Evolutionary conservation across 2,888 invertebrate species (phyloP).

Genomic region (Acrocyrtus sp.): DNA sequence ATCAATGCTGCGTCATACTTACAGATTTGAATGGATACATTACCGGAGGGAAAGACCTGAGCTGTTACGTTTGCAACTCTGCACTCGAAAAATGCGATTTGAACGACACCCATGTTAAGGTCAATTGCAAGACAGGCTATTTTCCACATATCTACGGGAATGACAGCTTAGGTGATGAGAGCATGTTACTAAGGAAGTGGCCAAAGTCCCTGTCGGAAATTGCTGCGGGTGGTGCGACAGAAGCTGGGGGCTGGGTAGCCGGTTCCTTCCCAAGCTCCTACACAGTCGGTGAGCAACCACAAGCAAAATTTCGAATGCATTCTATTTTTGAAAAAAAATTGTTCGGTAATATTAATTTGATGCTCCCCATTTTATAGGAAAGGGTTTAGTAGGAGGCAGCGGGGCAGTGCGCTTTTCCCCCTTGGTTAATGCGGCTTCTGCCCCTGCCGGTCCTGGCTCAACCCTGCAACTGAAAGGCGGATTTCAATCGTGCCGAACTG

Average conservation of each 20-base stretch:
- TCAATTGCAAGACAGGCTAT: background rate
- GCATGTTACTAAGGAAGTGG: background rate
- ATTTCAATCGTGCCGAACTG: background rate
- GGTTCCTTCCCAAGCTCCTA: background rate
- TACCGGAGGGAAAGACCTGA: background rate
- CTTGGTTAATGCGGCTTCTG: no score
- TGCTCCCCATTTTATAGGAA: no score
- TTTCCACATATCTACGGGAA: background rate
- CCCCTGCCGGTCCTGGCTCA: no score
- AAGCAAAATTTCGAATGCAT: no score
- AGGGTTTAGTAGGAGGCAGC: no score
- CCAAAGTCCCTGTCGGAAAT: background rate
- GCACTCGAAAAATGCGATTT: background rate
- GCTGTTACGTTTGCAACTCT: conserved; percentile 9
- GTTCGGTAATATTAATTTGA: no score
- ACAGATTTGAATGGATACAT: background rate
- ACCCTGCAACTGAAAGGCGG: background rate
- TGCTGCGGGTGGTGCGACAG: background rate
- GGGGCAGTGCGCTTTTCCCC: no score
- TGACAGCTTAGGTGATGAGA: no score
- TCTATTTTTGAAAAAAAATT: no score
- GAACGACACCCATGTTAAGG: background rate
- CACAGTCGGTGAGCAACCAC: no score
- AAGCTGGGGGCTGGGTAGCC: background rate
- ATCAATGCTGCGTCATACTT: no score